Conservation (phyloP, 2,113 vertebrate genomes). For the Ceyx margarethae region DNA sequence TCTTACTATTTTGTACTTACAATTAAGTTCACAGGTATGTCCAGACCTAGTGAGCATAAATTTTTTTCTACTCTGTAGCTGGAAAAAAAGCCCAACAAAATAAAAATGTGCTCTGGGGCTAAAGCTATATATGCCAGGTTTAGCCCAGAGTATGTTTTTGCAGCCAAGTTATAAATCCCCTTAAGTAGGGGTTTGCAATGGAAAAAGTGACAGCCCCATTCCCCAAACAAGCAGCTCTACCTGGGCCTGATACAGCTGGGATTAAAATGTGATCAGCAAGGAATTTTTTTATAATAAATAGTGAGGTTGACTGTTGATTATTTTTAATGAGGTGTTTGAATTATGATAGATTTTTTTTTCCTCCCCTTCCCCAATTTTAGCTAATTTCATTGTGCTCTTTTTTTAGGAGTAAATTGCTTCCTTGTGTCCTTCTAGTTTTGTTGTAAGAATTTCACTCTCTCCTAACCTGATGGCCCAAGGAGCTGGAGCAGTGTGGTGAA, state of each 20-base stretch:
- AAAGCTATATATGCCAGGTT: slow-evolving; percentile 52
- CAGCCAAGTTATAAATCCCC: slow-evolving; percentile 71
- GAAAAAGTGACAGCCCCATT: slow-evolving; percentile 67
- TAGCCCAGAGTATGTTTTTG: slow-evolving; percentile 58
- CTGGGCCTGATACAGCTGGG: slow-evolving; percentile 57
- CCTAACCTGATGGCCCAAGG: not conserved
- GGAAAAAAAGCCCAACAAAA: slow-evolving; percentile 32
- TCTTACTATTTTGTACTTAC: not conserved
- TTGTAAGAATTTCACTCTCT: not conserved
- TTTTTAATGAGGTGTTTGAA: slow-evolving; percentile 36
- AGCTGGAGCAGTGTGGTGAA: not conserved
- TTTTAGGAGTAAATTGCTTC: slow-evolving; percentile 4
- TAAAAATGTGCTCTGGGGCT: slow-evolving; percentile 61
- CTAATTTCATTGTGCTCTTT: slow-evolving; percentile 7
- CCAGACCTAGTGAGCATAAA: not conserved
- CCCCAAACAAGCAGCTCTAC: slow-evolving; percentile 50
- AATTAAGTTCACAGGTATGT: slow-evolving; percentile 11
- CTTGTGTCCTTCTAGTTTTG: not conserved
- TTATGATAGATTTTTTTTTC: not conserved
- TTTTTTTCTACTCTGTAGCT: not conserved
- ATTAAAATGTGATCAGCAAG: slow-evolving; percentile 67
- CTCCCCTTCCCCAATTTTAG: not conserved
- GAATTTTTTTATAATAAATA: slow-evolving; percentile 56
- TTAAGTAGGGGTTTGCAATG: slow-evolving; percentile 64
- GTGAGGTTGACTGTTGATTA: slow-evolving; percentile 35